Conservation (phyloP, 2,888 invertebrate species). For the Empis stercorea region DNA sequence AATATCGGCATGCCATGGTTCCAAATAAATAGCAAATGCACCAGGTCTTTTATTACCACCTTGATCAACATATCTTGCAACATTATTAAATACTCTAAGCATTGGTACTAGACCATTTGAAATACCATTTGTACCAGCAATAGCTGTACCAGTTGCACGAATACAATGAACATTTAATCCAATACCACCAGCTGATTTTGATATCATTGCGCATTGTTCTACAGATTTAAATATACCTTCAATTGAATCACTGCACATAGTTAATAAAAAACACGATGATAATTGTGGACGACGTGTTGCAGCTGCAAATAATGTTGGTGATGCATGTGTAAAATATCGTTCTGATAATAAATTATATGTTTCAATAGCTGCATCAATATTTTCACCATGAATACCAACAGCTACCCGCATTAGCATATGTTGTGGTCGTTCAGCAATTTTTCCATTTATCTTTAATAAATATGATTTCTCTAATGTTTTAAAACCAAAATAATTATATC, state of each 20-base stretch:
- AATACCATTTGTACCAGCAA: slow-evolving; percentile 85
- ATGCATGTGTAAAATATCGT: slow-evolving; percentile 94
- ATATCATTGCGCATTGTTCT: slow-evolving; percentile 86
- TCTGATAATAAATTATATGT: slow-evolving; percentile 94
- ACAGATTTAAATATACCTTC: slow-evolving; percentile 90
- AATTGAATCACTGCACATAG: slow-evolving; percentile 90
- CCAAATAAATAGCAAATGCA: slow-evolving; percentile 93
- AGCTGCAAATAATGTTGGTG: slow-evolving; percentile 92
- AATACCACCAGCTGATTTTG: slow-evolving; percentile 95
- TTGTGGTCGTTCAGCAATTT: slow-evolving; percentile 92
- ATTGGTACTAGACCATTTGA: slow-evolving; percentile 95
- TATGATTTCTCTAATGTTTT: slow-evolving; percentile 96
- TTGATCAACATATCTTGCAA: slow-evolving; percentile 94
- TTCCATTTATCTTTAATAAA: slow-evolving; percentile 77
- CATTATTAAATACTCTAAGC: slow-evolving; percentile 89
- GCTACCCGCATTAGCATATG: slow-evolving; percentile 98
- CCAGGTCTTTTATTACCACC: slow-evolving; percentile 96
- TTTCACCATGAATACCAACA: slow-evolving; percentile 89
- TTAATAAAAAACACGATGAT: slow-evolving; percentile 89
- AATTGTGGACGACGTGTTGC: slow-evolving; percentile 85
- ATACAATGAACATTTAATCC: slow-evolving; percentile 95
- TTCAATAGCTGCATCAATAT: slow-evolving; percentile 84
- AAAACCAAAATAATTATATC: slow-evolving; percentile 98
- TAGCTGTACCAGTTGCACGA: slow-evolving; percentile 78
- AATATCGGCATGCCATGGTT: slow-evolving; percentile 98